Evolutionary conservation across 1,140 invertebrate genomes (phyloP).

Genomic region (Physella acuta): DNA sequence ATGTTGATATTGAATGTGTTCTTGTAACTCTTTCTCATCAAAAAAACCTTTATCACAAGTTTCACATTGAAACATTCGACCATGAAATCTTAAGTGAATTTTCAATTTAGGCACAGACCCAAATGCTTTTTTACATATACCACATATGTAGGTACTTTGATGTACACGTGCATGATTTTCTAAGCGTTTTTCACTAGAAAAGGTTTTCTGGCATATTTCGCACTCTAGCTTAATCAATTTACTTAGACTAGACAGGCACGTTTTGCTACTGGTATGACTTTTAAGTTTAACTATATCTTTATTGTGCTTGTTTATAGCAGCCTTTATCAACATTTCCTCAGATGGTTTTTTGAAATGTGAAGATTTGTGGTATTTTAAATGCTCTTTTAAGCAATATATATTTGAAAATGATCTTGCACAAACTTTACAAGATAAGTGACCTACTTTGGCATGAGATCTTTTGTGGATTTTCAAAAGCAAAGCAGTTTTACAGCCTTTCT

Average conservation of each 20-base stretch:
- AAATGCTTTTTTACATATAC: constrained; percentile 12
- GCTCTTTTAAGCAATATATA: constrained; percentile 4
- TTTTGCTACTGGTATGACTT: not conserved
- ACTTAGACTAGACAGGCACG: not conserved
- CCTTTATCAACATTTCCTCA: constrained; percentile 10
- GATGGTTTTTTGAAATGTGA: not conserved
- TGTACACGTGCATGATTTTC: constrained; percentile 1
- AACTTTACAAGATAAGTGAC: constrained; percentile 11
- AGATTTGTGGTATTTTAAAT: not conserved
- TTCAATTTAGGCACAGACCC: constrained; percentile 5
- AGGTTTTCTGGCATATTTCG: not conserved
- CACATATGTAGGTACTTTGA: constrained; percentile 6
- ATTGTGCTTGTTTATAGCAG: constrained; percentile 11
- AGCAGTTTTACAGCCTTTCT: constrained; percentile 10
- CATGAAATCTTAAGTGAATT: constrained; percentile 16
- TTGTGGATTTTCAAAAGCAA: constrained; percentile 17
- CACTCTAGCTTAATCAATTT: not conserved
- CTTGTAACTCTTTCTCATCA: constrained; percentile 8
- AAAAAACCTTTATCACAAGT: constrained; percentile 3
- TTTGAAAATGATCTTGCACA: constrained; percentile 10
- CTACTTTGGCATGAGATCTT: not conserved
- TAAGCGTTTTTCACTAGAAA: not conserved
- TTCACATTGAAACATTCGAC: constrained; percentile 1
- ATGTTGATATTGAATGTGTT: not conserved
- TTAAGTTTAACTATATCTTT: constrained; percentile 3